Conservation (phyloP, 1,140 invertebrate species). For the Drosophila pachea region DNA sequence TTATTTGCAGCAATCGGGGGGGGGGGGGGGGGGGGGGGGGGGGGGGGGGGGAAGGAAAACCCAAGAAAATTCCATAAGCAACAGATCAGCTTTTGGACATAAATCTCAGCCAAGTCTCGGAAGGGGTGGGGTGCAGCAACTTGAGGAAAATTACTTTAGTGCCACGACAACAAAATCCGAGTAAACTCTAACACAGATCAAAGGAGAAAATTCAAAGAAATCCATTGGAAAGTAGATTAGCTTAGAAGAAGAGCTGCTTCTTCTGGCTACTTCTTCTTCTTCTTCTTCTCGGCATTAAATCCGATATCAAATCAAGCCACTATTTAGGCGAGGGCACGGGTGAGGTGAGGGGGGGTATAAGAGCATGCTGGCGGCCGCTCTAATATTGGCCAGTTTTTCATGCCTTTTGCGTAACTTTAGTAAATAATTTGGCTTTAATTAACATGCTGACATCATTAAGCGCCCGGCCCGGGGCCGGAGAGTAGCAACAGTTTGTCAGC, state of each 20-base stretch:
- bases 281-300: background rate
- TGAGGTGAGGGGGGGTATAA: background rate
- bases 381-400: background rate
- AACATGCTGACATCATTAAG: constrained; percentile 73
- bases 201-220: too few relatives aligned
- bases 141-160: too few relatives aligned
- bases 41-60: too few relatives aligned
- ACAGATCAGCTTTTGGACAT: background rate
- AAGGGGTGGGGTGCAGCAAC: too few relatives aligned
- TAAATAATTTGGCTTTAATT: constrained; percentile 75
- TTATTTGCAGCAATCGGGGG: too few relatives aligned
- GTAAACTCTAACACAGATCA: too few relatives aligned
- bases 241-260: too few relatives aligned
- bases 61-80: constrained; percentile 8
- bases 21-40: too few relatives aligned
- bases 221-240: too few relatives aligned
- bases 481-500: constrained; percentile 68
- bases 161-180: too few relatives aligned
- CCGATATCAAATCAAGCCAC: background rate
- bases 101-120: too few relatives aligned
- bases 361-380: background rate
- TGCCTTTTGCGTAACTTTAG: constrained; percentile 47
- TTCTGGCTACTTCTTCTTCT: too few relatives aligned
- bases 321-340: background rate
- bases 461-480: constrained; percentile 16